phyloP scores from a whole-genome alignment of 2,113 vertebrate species.

The Takifugu flavidus region DNA sequence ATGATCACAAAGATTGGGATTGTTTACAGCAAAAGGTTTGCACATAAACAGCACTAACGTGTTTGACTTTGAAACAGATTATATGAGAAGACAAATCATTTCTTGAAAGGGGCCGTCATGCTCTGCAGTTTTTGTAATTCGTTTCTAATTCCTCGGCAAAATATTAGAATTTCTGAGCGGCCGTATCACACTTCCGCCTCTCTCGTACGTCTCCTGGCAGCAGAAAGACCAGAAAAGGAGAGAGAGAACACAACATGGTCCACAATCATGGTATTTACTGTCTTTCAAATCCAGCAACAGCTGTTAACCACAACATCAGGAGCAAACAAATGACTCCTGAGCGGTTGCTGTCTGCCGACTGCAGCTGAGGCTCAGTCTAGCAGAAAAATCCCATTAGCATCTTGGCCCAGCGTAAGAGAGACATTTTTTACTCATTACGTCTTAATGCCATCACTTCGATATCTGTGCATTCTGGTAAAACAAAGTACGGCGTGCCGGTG shows the following conservation, averaged over 20 bases:
- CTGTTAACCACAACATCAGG: conserved; percentile 43
- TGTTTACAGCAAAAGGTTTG: background rate
- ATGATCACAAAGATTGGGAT: conserved; percentile 10
- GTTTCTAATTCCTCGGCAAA: conserved; percentile 20
- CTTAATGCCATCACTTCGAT: conserved; percentile 61
- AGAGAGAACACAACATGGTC: background rate
- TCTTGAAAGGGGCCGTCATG: conserved; percentile 24
- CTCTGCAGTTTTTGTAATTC: conserved; percentile 23
- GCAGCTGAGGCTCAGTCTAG: conserved; percentile 50
- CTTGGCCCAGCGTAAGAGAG: conserved; percentile 50
- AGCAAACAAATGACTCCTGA: conserved; percentile 50
- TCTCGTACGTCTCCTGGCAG: background rate
- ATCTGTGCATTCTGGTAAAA: conserved; percentile 50
- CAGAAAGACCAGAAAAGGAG: background rate
- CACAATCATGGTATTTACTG: background rate
- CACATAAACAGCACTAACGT: conserved; percentile 3
- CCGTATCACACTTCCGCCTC: conserved; percentile 3
- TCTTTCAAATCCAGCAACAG: conserved; percentile 32
- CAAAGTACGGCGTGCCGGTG: conserved; percentile 60
- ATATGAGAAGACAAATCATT: conserved; percentile 24
- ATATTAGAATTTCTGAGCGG: background rate
- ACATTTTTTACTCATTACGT: conserved; percentile 59
- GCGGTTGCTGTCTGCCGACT: conserved; percentile 35
- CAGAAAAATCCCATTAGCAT: conserved; percentile 58
- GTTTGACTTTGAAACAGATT: conserved; percentile 30